Evolutionary conservation across 1,140 invertebrate genomes (phyloP).

Genomic region (Caerostris extrusa): DNA sequence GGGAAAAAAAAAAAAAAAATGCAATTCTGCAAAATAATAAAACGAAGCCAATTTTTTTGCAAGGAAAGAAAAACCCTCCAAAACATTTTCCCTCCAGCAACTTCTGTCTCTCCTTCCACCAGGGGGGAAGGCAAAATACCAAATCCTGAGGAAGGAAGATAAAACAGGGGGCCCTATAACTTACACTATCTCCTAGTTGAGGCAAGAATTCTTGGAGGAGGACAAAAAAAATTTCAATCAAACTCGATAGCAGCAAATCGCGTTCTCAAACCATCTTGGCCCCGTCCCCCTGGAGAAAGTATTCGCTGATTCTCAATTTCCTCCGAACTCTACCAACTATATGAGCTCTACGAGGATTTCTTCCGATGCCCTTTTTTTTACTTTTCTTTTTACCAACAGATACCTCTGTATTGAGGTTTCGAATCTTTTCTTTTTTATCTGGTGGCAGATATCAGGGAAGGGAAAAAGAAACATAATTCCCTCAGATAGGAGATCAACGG

Average conservation of each 20-base stretch:
- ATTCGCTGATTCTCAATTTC: slow-evolving; percentile 26
- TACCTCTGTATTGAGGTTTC: not conserved
- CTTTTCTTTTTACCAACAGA: not conserved
- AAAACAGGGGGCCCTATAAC: too few species aligned
- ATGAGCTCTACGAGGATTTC: slow-evolving; percentile 10
- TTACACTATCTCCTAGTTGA: too few species aligned
- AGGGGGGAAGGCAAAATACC: too few species aligned
- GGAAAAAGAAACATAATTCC: not conserved
- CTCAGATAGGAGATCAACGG: not conserved
- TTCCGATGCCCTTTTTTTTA: not conserved
- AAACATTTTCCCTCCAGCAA: too few species aligned
- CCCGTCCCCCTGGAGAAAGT: too few species aligned
- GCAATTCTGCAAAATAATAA: too few species aligned
- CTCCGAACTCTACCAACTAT: not conserved
- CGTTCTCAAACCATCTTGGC: not conserved
- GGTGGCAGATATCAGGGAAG: not conserved
- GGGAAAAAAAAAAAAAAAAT: too few species aligned
- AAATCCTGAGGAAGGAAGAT: too few species aligned
- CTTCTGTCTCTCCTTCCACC: too few species aligned
- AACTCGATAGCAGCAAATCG: not conserved
- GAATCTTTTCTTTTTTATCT: not conserved
- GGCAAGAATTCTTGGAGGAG: too few species aligned
- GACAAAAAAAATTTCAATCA: not conserved
- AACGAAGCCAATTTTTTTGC: too few species aligned
- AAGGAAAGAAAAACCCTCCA: too few species aligned